These are phyloP conservation scores for Charadrius vociferus DNA, from an alignment of 2,113 vertebrate species.

Conservation along the genomic window DNA sequence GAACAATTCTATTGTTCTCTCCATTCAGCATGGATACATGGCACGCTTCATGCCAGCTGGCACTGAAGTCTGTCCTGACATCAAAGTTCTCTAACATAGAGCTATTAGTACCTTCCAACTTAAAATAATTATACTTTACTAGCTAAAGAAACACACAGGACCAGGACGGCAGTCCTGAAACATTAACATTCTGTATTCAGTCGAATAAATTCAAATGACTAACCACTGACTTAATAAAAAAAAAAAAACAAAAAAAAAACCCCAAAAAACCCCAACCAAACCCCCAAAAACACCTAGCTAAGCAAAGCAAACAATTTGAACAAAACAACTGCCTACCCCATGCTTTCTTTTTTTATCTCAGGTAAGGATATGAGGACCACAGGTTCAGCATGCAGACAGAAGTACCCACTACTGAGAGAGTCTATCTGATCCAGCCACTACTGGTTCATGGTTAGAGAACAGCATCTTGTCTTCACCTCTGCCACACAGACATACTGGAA, in stretches of 20 bases:
- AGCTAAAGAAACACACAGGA: accelerated
- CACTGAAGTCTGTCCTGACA: not conserved
- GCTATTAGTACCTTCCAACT: not conserved
- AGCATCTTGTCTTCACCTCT: not conserved
- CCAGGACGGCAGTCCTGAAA: not conserved
- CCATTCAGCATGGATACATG: not conserved
- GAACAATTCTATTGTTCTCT: not conserved
- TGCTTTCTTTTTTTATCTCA: not conserved
- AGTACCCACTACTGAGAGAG: not conserved
- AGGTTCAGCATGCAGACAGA: not conserved
- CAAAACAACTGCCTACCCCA: not conserved
- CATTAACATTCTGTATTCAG: not conserved
- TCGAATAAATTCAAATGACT: not conserved
- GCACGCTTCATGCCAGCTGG: not conserved
- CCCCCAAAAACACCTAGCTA: not conserved
- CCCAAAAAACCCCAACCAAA: too few relatives aligned
- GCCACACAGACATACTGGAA: not conserved
- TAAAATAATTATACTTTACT: not conserved
- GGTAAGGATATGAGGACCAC: not conserved
- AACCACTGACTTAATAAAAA: not conserved
- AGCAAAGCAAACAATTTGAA: not conserved
- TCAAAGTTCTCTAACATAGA: not conserved
- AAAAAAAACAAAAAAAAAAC: too few relatives aligned
- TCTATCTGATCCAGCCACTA: not conserved
- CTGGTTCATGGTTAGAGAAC: not conserved